Base-by-base conservation (phyloP, 53 echinoderm and acorn worm genomes). In the Arbacia lixula region DNA sequence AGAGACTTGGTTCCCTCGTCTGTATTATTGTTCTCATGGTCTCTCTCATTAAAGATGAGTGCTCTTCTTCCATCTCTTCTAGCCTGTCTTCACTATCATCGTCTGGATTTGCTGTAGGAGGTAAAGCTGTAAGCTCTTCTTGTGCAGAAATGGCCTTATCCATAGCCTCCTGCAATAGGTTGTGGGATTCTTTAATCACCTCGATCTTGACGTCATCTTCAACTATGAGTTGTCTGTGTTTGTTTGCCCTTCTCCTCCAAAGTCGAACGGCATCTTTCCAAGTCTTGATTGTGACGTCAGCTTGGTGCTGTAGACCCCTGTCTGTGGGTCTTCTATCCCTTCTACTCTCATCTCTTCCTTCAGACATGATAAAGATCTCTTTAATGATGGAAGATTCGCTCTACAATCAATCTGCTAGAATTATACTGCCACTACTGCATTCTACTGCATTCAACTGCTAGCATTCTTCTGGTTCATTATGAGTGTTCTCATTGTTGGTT, bases 41-140 rank as follows among this genome's bases (percentile, higher is more conserved):
- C 2, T 66, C 66, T 33, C n/a, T 66, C 66, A 66, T 66, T 19
- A 66, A 66, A 25, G 66, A 66, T 8, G 66, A 36, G 36, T 66
- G 66, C n/a, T 66, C 66, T 19, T 36, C 66, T 37, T 66, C 66
- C 36, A 66, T 66, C 9, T 36, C 38, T 2, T 66, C 39, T 4
- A 66, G 34, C 20, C 4, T 36, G 19, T 66, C 66, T 33, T 66
- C 66, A 33, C 35, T 19, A 37, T 66, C 66, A 37, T 66, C 66
- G 14, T 46, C 46, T 14, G 36, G 27, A 49, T 49, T 49, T 41
- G 42, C 25, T 19, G 50, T 11, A 24, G 71, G 29, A 71, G 43
- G 1, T 3, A 42, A 24, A 3, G 12, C 43, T 6, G 43, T 42
- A 22, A 71, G 71, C 3, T 3, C 8, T 28, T 71, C 50, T 25